A percentile compares a stretch with the other conserved stretches of the same genome.
Evolutionary conservation across 2,113 vertebrate species (phyloP).

Genomic region (Hydrolagus affinis): DNA sequence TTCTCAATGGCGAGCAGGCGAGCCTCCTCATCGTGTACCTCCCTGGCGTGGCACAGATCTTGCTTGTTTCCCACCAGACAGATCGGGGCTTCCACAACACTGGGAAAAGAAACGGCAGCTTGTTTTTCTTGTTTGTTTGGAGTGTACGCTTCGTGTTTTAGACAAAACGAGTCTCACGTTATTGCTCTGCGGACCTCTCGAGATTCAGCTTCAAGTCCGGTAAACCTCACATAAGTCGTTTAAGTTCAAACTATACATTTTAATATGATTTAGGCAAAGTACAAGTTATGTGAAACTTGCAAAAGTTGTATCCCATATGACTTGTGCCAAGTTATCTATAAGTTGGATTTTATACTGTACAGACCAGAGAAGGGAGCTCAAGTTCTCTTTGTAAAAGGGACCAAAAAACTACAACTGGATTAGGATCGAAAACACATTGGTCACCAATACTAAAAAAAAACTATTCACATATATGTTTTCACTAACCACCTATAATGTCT

Average conservation of each 20-base stretch:
- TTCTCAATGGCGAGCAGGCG: conserved; percentile 51
- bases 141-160: background rate
- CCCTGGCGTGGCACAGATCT: conserved; percentile 57
- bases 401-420: background rate
- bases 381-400: background rate
- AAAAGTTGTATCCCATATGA: too few species aligned
- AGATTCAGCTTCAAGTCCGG: background rate
- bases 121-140: background rate
- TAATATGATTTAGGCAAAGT: too few species aligned
- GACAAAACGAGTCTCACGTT: background rate
- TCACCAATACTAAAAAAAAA: background rate
- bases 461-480: too few species aligned
- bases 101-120: conserved; percentile 36
- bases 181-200: background rate
- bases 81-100: conserved; percentile 50
- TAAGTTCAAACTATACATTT: too few species aligned
- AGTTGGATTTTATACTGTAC: too few species aligned
- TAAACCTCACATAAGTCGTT: too few species aligned
- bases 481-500: too few species aligned
- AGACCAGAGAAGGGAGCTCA: background rate
- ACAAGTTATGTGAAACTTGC: too few species aligned
- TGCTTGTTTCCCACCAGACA: conserved; percentile 63
- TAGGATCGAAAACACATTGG: background rate
- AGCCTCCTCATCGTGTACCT: conserved; percentile 58
- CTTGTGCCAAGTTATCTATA: too few species aligned